These are phyloP conservation scores for Temnothorax longispinosus DNA, from an alignment of 1,140 invertebrate species.

Conservation along the genomic window DNA sequence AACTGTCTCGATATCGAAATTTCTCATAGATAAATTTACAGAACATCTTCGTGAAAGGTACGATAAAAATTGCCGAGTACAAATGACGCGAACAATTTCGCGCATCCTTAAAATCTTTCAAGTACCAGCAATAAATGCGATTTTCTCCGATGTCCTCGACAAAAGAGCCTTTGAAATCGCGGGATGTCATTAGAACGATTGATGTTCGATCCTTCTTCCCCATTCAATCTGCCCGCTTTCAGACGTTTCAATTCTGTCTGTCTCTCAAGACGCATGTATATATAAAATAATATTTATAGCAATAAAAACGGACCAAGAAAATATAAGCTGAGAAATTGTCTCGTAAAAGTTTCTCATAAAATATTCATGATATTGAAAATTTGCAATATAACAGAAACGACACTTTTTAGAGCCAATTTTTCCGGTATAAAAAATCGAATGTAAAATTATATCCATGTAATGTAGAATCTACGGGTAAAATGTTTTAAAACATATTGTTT, in stretches of 20 bases:
- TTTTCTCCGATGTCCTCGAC: background rate
- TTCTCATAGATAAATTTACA: background rate
- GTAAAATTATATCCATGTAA: background rate
- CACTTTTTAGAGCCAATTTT: background rate
- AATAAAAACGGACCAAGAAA: background rate
- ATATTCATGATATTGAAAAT: constrained; percentile 9
- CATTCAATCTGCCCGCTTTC: constrained; percentile 18
- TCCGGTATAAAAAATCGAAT: background rate
- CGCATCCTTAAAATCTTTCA: background rate
- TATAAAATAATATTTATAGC: background rate
- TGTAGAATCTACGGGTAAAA: too few relatives aligned
- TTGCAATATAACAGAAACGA: background rate
- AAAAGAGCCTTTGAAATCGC: constrained; percentile 29
- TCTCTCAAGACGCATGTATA: background rate
- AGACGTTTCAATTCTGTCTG: constrained; percentile 10
- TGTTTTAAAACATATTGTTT: background rate
- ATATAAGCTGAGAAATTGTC: background rate
- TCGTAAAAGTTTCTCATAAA: constrained; percentile 14
- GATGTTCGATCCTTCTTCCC: background rate
- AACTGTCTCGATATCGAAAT: background rate
- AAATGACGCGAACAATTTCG: background rate
- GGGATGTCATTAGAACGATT: constrained; percentile 18
- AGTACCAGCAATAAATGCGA: background rate
- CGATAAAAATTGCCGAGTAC: background rate
- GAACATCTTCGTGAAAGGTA: too few relatives aligned